Evolutionary conservation across 1,140 invertebrate genomes (phyloP), one percentile per base, ranked within the genome.

Genomic region (Bombus cullumanus): DNA sequence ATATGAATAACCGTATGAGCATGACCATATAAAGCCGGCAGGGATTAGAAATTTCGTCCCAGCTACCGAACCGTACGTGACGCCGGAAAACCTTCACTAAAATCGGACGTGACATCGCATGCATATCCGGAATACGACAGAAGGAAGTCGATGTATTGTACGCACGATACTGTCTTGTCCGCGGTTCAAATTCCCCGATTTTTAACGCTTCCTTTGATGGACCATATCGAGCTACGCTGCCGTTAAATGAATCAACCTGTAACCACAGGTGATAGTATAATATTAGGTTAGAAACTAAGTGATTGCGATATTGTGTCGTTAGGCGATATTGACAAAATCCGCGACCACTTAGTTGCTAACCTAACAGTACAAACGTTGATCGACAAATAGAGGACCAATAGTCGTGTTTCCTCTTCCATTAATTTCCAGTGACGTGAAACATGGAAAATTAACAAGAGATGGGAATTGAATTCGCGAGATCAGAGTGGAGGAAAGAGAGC

Each of bases 41-140:
- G 13, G 83, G 87, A 89, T 90, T 88, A 90, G 81, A 81, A 90
- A 83, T 86, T 88, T 79, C 87, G 83, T 72, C 89, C 79, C 87
- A 81, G 84, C 84, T 69, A 74, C 43, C 87, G 89, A 86, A 68
- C 57, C 71, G 81, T 92, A 91, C 92, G 93, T 94, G 94, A 92
- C 91, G 90, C 90, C 87, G 88, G 88, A 84, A 89, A 92, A 87
- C 78, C 89, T 86, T 73, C 92, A 86, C 86, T 87, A 92, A 93
- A 92, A 92, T 90, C 80, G 92, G 87, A 95, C 94, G 94, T 95
- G 94, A 95, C 90, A 91, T 64, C 87, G 93, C 94, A 94, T 94
- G 86, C 92, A 88, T 86, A 93, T 94, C 92, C 91, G 92, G 92
- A 91, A 90, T 93, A 91, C 85, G 86, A 79, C 90, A 83, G 87